Base-by-base conservation (phyloP, 2,113 vertebrate genomes). In the Clarias magur region DNA sequence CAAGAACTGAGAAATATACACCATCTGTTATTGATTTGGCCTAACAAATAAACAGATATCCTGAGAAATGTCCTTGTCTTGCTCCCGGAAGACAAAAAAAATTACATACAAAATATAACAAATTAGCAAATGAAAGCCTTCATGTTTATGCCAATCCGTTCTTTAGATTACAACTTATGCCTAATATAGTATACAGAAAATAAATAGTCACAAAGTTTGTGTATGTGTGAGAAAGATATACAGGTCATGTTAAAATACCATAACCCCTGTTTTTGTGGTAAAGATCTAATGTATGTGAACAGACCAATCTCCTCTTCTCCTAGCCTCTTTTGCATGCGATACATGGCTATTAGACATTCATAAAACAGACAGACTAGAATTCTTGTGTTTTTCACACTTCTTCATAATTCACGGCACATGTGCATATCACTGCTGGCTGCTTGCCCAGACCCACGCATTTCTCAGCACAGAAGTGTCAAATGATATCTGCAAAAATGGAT, bases 381-480 rank as follows among this genome's bases (percentile, higher is more conserved):
- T 59, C 78, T 11, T 80, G 76, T 59, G n/a, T 80, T 80, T 80
- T 80, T 59, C 27, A 80, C 78, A 81, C 54, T 60, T 80, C n/a
- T 54, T 79, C 56, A 60, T 60, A 60, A 80, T 80, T 80, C 56
- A 34, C 15, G 10, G 78, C 27, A 60, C 56, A 80, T 60, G 56
- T 60, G 78, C 78, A 34, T 23, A 23, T 60, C 48, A 57, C 67
- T 84, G 53, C 67, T 72, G 82, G 67, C 48, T 72, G 65, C 27
- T 38, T 5, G 27, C 53, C 53, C 67, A 12, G 48, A 83, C 82
- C 19, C 65, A 57, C 82, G 57, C 53, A 56, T 65, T 38, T 53
- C 63, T 54, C 81, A 70, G 42, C 82, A 56, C 82, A 70, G 48
- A 68, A 68, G 63, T 65, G 25, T 54, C 81, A 83, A 83, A 63